These are phyloP conservation scores for Encarsia formosa DNA, from an alignment of 2,888 invertebrate genomes.

Conservation along the genomic window DNA sequence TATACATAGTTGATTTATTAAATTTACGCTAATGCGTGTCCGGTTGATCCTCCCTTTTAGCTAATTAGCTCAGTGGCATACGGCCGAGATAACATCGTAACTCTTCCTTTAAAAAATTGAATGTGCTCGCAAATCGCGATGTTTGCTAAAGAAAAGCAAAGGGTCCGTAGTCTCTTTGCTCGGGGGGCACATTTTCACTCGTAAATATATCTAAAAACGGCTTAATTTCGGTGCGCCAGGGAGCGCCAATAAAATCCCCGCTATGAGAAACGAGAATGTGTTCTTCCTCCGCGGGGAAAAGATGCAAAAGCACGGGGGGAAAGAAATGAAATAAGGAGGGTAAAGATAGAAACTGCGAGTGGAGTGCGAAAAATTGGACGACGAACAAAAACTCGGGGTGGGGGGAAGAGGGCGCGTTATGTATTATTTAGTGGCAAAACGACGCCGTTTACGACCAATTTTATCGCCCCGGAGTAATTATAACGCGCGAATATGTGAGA, in stretches of 20 bases:
- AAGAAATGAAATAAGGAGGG: slow-evolving; percentile 25
- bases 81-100: too few relatives aligned
- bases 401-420: neutral
- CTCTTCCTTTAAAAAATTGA: too few relatives aligned
- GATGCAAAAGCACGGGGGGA: neutral
- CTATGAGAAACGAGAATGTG: slow-evolving; percentile 4
- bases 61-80: too few relatives aligned
- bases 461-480: slow-evolving; percentile 15
- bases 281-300: neutral
- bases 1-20: slow-evolving; percentile 36
- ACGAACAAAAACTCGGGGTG: slow-evolving; percentile 6
- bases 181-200: slow-evolving; percentile 39
- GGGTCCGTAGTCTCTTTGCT: slow-evolving; percentile 38
- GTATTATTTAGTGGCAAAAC: slow-evolving; percentile 19
- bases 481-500: too few relatives aligned
- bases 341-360: slow-evolving; percentile 21
- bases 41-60: too few relatives aligned
- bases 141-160: too few relatives aligned
- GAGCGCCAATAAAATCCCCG: slow-evolving; percentile 45
- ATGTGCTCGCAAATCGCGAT: too few relatives aligned
- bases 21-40: too few relatives aligned
- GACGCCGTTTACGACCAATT: slow-evolving; percentile 16
- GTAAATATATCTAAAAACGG: slow-evolving; percentile 52
- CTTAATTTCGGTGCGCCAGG: slow-evolving; percentile 45
- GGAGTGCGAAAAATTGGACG: slow-evolving; percentile 20